phyloP scores from a whole-genome alignment of 2,888 invertebrate genomes.

The Glomeris marginata region DNA sequence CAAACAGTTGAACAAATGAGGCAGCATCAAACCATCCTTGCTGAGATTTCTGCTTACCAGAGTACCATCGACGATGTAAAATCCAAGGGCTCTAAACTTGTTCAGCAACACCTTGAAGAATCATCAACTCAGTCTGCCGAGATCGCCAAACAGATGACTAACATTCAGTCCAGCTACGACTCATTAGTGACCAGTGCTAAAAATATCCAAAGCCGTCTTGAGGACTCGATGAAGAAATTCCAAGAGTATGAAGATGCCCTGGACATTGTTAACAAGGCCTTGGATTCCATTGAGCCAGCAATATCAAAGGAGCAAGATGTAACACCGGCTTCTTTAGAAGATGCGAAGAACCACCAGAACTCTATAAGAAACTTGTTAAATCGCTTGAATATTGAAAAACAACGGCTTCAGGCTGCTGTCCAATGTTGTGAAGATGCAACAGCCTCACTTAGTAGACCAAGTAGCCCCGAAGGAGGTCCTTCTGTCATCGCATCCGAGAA shows the following conservation, averaged over 20 bases:
- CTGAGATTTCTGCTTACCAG: conserved; percentile 63
- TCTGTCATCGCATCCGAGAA: conserved; percentile 69
- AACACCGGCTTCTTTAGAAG: conserved; percentile 55
- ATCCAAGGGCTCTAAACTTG: conserved; percentile 66
- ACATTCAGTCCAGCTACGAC: conserved; percentile 85
- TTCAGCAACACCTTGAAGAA: conserved; percentile 48
- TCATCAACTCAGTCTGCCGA: conserved; percentile 50
- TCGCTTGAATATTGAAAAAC: conserved; percentile 75
- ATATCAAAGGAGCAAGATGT: conserved; percentile 57
- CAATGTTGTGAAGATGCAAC: conserved; percentile 88
- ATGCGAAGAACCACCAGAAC: conserved; percentile 40
- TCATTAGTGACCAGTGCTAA: conserved; percentile 73
- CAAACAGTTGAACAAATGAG: conserved; percentile 80
- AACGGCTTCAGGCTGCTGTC: conserved; percentile 66
- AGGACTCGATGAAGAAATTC: conserved; percentile 80
- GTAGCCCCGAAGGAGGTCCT: conserved; percentile 72
- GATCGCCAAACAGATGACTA: conserved; percentile 70
- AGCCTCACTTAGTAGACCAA: conserved; percentile 76
- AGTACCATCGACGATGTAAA: conserved; percentile 63
- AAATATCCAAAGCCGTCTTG: conserved; percentile 66
- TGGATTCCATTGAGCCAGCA: conserved; percentile 58
- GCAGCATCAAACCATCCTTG: conserved; percentile 53
- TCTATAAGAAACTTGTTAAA: conserved; percentile 47
- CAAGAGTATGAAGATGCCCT: conserved; percentile 83
- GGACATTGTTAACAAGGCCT: conserved; percentile 63